A percentile compares a stretch with the other conserved stretches of the same genome.
Conservation (phyloP, 2,888 invertebrate species). For the Oscheius onirici region DNA sequence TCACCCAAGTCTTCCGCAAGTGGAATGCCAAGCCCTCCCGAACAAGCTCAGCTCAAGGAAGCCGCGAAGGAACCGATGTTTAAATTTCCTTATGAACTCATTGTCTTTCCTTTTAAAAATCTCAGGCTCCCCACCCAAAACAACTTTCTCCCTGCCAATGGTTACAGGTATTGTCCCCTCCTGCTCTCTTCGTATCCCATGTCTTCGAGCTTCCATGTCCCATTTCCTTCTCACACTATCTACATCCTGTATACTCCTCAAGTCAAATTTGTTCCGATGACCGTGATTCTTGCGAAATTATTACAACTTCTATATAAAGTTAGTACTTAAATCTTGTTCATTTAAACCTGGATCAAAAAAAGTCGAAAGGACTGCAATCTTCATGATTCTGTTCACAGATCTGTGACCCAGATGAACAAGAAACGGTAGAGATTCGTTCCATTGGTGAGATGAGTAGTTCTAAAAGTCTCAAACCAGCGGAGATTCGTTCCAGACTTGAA, state of each 20-base stretch:
- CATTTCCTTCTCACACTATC: background rate
- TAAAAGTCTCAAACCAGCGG: background rate
- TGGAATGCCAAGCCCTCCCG: constrained; percentile 56
- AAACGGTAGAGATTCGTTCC: background rate
- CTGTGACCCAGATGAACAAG: background rate
- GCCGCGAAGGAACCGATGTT: constrained; percentile 55
- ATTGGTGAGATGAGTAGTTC: background rate
- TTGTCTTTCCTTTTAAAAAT: constrained; percentile 5
- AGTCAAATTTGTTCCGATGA: constrained; percentile 9
- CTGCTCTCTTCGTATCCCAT: background rate
- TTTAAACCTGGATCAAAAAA: too few relatives aligned
- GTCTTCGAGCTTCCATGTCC: background rate
- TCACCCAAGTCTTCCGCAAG: constrained; percentile 45
- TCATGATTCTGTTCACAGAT: background rate
- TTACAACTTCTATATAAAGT: background rate
- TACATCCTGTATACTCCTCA: background rate
- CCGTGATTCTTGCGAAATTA: background rate
- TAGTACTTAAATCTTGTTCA: too few relatives aligned
- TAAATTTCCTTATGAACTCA: constrained; percentile 13
- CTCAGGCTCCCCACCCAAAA: constrained; percentile 12
- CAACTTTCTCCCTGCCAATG: constrained; percentile 5
- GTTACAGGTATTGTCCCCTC: constrained; percentile 15
- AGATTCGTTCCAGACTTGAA: background rate
- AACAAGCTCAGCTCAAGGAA: constrained; percentile 52
- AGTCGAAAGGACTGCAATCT: background rate